These are phyloP conservation scores for Lota lota DNA, from an alignment of 2,113 vertebrate genomes.

Conservation along the genomic window DNA sequence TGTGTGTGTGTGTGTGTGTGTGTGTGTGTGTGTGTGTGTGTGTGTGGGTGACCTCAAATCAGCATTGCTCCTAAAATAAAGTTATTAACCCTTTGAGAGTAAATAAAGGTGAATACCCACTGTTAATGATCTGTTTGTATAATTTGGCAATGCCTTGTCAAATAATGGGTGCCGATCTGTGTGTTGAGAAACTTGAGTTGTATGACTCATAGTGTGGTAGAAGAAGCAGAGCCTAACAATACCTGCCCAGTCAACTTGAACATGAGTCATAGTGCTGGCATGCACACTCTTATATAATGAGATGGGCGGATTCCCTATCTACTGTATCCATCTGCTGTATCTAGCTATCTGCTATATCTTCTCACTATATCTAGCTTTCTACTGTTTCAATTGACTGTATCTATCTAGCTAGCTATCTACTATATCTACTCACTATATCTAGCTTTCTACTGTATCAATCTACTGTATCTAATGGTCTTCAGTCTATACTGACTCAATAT, in stretches of 20 bases:
- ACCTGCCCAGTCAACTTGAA: slow-evolving; percentile 25
- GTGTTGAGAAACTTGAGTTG: not conserved
- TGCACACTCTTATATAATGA: slow-evolving; percentile 2
- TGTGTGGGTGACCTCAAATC: not conserved
- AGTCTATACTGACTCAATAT: too few species aligned
- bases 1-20: slow-evolving; percentile 1
- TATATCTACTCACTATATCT: not conserved
- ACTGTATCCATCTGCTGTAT: not conserved
- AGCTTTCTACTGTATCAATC: not conserved
- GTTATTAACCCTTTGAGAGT: too few species aligned
- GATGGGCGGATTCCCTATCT: slow-evolving; percentile 13
- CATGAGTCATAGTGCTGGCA: slow-evolving; percentile 15
- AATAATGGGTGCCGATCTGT: not conserved
- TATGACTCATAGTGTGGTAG: slow-evolving; percentile 43
- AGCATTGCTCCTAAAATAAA: too few species aligned
- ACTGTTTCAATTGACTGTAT: not conserved
- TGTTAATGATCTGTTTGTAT: too few species aligned
- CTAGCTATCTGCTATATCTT: not conserved
- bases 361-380: not conserved
- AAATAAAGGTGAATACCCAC: too few species aligned
- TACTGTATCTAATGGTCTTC: not conserved
- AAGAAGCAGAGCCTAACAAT: slow-evolving; percentile 15
- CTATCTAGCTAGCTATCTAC: not conserved
- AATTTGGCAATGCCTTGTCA: too few species aligned
- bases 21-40: slow-evolving; percentile 4